Evolutionary conservation across 2,888 invertebrate genomes (phyloP), one percentile per base, ranked within the genome.

Genomic region (Scaptodrosophila latifasciaeformis): DNA sequence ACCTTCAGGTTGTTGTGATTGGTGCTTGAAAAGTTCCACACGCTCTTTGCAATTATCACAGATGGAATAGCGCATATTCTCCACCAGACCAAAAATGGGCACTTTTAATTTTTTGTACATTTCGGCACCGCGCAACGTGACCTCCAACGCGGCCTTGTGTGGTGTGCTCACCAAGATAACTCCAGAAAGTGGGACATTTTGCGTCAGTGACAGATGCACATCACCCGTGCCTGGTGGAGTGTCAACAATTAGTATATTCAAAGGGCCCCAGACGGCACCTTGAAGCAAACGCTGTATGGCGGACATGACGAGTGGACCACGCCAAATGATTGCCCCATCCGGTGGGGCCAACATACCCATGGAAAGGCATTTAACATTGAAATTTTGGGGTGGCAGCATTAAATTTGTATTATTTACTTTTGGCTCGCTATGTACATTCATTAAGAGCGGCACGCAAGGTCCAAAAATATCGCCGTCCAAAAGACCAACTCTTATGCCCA

Each of bases 201-300:
- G 98, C 35, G 94, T 90, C 1, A 98, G 89, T 0, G 97, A 96
- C 1, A 98, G 88, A 84, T 97, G 96, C 0, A 96, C 95, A 86
- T 98, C 98, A 0, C 98, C 98, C 0, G 98, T 98, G 27, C 98
- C 98, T 0, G 98, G 98, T 2, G 98, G 98, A 70, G 97, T 97
- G 87, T 98, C 98, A 0, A 98, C 90, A 12, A 99, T 88, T 52
- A 98, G 89, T 82, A 93, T 92, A 88, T 98, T 96, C 47, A 96
- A 88, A 0, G 92, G 91, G 2, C 91, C 92, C 98, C 98, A 98
- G 29, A 90, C 89, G n/a, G 96, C 95, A 68, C 95, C 93, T 62
- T 93, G 88, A 24, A 97, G 88, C 19, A 98, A 87, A 67, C 93
- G 91, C 68, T 97, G 93, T 52, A 98, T 85, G 0, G 97, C 97